These are phyloP conservation scores for Typhlichthys subterraneus DNA, from an alignment of 2,797 vertebrate species.

Conservation along the genomic window DNA sequence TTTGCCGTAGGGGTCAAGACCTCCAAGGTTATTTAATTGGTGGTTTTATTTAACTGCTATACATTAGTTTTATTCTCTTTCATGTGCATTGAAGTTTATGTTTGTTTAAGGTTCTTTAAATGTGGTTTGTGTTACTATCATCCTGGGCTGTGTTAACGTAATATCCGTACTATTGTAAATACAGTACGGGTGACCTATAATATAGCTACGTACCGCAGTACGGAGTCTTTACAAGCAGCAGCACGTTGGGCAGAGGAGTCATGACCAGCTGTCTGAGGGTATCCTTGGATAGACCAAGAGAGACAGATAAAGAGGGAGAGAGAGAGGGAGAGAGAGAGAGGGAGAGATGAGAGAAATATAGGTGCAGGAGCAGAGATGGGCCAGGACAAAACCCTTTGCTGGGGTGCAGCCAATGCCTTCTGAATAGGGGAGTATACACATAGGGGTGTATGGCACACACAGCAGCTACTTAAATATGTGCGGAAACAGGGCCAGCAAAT, in stretches of 20 bases:
- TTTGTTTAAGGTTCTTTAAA: not conserved
- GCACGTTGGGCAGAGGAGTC: slow-evolving; percentile 90
- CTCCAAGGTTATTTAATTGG: not conserved
- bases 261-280: slow-evolving; percentile 91
- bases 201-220: slow-evolving; percentile 81
- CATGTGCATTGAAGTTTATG: not conserved
- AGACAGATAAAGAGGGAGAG: slow-evolving; percentile 1
- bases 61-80: not conserved
- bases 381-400: slow-evolving; percentile 20
- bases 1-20: too few species aligned
- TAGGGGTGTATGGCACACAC: slow-evolving; percentile 46
- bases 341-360: slow-evolving; percentile 23
- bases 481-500: slow-evolving; percentile 49
- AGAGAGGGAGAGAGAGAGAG: slow-evolving; percentile 14
- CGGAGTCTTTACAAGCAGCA: slow-evolving; percentile 88
- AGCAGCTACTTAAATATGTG: slow-evolving; percentile 43
- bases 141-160: too few species aligned
- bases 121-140: slow-evolving; percentile 1
- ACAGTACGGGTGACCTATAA: too few species aligned
- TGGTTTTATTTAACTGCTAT: not conserved
- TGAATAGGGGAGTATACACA: slow-evolving; percentile 49
- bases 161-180: too few species aligned
- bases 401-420: slow-evolving; percentile 28
- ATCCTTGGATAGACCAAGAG: slow-evolving; percentile 74
- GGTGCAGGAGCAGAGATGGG: slow-evolving; percentile 22